Conservation (phyloP, 2,888 invertebrate genomes). For the Dynastes grantii region DNA sequence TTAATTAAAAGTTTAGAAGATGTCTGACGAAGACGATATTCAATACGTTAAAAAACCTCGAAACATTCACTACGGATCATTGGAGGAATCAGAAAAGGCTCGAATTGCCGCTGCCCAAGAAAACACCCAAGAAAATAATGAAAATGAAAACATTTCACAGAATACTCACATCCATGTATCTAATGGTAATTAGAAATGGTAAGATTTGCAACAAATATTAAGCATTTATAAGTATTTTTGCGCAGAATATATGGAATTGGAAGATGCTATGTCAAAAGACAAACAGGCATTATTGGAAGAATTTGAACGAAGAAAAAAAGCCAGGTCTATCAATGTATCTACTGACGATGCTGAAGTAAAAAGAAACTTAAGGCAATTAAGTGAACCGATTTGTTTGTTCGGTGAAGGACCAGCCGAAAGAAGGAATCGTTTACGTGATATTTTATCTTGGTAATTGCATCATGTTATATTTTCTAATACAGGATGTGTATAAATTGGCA, state of each 20-base stretch:
- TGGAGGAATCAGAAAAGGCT: slow-evolving; percentile 88
- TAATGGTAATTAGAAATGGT: slow-evolving; percentile 71
- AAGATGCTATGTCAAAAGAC: slow-evolving; percentile 89
- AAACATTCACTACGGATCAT: slow-evolving; percentile 90
- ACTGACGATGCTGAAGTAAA: slow-evolving; percentile 98
- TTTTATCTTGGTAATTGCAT: slow-evolving; percentile 80
- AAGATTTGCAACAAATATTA: background rate
- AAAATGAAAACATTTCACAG: slow-evolving; percentile 74
- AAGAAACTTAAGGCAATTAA: slow-evolving; percentile 90
- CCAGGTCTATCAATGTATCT: slow-evolving; percentile 95
- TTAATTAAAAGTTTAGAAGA: slow-evolving; percentile 61
- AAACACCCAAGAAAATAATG: slow-evolving; percentile 75
- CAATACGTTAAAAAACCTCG: slow-evolving; percentile 82
- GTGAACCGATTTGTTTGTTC: slow-evolving; percentile 97
- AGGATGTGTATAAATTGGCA: too few relatives aligned
- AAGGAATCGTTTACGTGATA: slow-evolving; percentile 90
- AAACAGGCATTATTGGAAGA: slow-evolving; percentile 95
- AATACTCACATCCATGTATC: slow-evolving; percentile 79
- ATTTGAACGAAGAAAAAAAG: slow-evolving; percentile 94
- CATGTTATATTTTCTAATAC: background rate
- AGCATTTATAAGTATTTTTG: slow-evolving; percentile 12
- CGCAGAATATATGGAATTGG: slow-evolving; percentile 88
- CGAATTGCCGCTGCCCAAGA: slow-evolving; percentile 77
- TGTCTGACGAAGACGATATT: slow-evolving; percentile 91
- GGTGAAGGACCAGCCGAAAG: slow-evolving; percentile 99